A percentile compares a stretch with the other conserved stretches of the same genome.
These are phyloP conservation scores for Steatocranus sp. DNA, from an alignment of 2,797 vertebrate genomes.

Conservation along the genomic window DNA sequence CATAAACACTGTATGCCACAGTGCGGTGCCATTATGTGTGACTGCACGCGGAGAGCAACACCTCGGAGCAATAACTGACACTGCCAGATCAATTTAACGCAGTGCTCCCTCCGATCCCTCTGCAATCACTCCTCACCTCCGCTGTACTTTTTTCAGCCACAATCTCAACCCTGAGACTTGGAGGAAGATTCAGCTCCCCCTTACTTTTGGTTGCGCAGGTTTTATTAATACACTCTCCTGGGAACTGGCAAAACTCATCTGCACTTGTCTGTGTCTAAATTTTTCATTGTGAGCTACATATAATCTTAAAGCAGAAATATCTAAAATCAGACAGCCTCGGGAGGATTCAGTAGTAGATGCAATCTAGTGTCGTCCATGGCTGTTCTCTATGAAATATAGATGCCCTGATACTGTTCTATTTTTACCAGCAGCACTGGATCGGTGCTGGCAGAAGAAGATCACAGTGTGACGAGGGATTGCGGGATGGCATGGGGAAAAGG, in stretches of 20 bases:
- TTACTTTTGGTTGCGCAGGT: background rate
- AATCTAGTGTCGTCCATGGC: slow-evolving; percentile 48
- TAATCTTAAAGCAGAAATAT: slow-evolving; percentile 26
- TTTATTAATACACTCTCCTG: slow-evolving; percentile 14
- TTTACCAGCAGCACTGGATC: slow-evolving; percentile 70
- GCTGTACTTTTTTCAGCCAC: slow-evolving; percentile 10
- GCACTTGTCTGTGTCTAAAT: slow-evolving; percentile 13
- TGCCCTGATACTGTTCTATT: slow-evolving; percentile 73
- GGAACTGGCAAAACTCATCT: slow-evolving; percentile 20
- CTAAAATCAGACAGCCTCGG: slow-evolving; percentile 25
- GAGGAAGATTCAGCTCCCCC: background rate
- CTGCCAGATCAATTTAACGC: slow-evolving; percentile 56
- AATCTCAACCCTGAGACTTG: slow-evolving; percentile 10
- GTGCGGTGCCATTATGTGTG: slow-evolving; percentile 28
- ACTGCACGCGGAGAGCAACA: slow-evolving; percentile 33
- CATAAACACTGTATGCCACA: slow-evolving; percentile 5
- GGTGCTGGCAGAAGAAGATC: slow-evolving; percentile 71
- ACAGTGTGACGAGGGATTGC: slow-evolving; percentile 65
- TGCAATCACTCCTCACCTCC: slow-evolving; percentile 50
- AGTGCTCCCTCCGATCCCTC: slow-evolving; percentile 41
- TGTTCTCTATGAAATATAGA: slow-evolving; percentile 72
- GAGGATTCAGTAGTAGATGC: slow-evolving; percentile 49
- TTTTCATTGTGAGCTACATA: slow-evolving; percentile 34
- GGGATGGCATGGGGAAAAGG: slow-evolving; percentile 18
- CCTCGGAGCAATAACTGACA: slow-evolving; percentile 56